phyloP scores from a whole-genome alignment of 1,140 invertebrate species.

The Trinorchestia longiramus region DNA sequence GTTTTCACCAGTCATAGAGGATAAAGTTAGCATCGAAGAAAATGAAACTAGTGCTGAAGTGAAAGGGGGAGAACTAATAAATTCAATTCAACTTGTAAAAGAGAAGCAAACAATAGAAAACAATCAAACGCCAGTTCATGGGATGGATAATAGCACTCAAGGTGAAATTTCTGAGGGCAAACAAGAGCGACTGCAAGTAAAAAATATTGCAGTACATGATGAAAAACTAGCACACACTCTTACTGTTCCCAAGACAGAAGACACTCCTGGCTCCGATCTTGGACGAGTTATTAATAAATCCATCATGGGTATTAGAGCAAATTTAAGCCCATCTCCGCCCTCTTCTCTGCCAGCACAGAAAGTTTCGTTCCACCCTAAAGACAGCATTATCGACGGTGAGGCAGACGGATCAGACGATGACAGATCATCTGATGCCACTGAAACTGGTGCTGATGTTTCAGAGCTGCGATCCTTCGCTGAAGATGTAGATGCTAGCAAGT shows the following conservation, averaged over 20 bases:
- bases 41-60: neutral
- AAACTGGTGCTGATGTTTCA: conserved; percentile 66
- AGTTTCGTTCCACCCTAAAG: conserved; percentile 18
- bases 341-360: conserved; percentile 42
- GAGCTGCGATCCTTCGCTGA: conserved; percentile 65
- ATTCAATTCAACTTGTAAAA: neutral
- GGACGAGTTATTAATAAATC: neutral
- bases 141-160: neutral
- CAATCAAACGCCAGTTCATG: neutral
- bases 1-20: neutral
- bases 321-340: conserved; percentile 13
- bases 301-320: neutral
- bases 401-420: conserved; percentile 57
- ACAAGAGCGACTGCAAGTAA: neutral
- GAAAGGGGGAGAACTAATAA: neutral
- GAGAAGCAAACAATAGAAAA: neutral
- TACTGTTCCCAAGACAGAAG: neutral
- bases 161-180: neutral
- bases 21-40: neutral
- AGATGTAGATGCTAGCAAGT: conserved; percentile 39
- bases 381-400: neutral
- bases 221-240: neutral
- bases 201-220: neutral
- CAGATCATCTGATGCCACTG: conserved; percentile 62
- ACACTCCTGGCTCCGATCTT: neutral